Percentiles rank a stretch among this genome's conserved stretches.
phyloP scores from a whole-genome alignment of 30 jellyfish, hydroid and myxozoan genomes.

The Rhopilema esculentum region DNA sequence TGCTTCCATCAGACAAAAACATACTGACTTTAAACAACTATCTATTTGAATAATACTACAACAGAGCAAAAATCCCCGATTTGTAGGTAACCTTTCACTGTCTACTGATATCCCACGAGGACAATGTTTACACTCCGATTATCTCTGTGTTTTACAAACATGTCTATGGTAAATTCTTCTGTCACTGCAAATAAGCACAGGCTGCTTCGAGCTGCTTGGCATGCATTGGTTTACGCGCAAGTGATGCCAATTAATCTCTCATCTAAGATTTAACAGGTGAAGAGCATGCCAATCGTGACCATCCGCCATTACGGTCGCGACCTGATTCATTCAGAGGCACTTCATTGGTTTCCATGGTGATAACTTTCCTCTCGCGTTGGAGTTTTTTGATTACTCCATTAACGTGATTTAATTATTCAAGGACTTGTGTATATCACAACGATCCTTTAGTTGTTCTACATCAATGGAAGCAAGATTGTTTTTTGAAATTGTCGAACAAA shows the following conservation, averaged over 20 bases:
- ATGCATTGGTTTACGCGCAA: not conserved
- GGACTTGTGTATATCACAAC: slow-evolving; percentile 2
- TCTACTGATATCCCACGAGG: not conserved
- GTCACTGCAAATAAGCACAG: not conserved
- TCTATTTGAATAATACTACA: too few relatives aligned
- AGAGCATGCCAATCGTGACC: not conserved
- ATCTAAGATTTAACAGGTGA: not conserved
- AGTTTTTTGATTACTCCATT: slow-evolving; percentile 9
- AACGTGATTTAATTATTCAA: slow-evolving; percentile 46
- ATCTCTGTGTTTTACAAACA: not conserved
- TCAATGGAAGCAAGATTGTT: not conserved
- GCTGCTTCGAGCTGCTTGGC: not conserved
- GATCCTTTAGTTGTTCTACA: not conserved
- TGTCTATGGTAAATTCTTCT: not conserved
- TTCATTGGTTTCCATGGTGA: slow-evolving; percentile 57
- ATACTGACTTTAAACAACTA: not conserved
- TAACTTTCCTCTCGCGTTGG: slow-evolving; percentile 16
- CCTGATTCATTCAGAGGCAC: slow-evolving; percentile 27
- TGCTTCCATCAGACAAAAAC: slow-evolving; percentile 27
- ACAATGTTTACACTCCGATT: not conserved
- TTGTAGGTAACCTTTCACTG: not conserved
- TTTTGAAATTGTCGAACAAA: not conserved
- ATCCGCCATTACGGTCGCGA: slow-evolving; percentile 36
- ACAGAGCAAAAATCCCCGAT: not conserved
- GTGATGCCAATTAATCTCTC: not conserved